Evolutionary conservation across 2,797 vertebrate genomes (phyloP), one percentile per base, ranked within the genome.

Genomic region (Trichosurus vulpecula): DNA sequence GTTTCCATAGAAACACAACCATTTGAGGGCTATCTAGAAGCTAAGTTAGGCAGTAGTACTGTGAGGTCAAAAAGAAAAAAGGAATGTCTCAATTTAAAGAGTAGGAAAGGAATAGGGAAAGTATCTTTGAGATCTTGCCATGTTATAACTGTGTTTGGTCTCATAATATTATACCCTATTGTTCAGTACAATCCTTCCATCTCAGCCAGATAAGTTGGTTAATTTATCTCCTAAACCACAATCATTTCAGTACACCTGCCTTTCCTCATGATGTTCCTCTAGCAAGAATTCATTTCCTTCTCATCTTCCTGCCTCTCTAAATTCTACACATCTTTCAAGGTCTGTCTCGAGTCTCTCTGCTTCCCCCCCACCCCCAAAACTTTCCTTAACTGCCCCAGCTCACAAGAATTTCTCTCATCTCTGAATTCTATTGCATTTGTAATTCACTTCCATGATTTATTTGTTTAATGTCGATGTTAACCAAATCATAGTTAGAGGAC

Each of bases 1-100:
- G 94, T 97, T 92, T 94, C 96, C 95, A 92, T 96, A 97, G 96
- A 97, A 97, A 98, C 94, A 97, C 19, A 97, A 81, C 51, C 95
- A 81, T 91, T 58, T 58, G 35, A 74, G n/a, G 16, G 66, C 66
- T 74, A 41, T 74, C 6, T 14, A 74, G 66, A 74, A 41, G 16
- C n/a, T 74, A 58, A 31, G 14, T 41, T 74, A 74, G 35, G 35
- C 4, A n/a, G 14, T 22, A n/a, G 14, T 22, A 74, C 41, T 74
- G 1, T 74, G 6, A 74, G 66, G n/a, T 41, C 14, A 74, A 74
- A 41, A 41, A 74, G 66, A 66, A 61, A 61, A 35, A 35, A 31
- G 31, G 66, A 41, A 74, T 30, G n/a, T 74, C 66, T n/a, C 16
- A 41, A 41, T 74, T 74, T 74, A 74, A 74, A 22, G 35, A 41